Evolutionary conservation across 2,888 invertebrate genomes (phyloP), one percentile per base, ranked within the genome.

Genomic region (Oxyscelio sp.): DNA sequence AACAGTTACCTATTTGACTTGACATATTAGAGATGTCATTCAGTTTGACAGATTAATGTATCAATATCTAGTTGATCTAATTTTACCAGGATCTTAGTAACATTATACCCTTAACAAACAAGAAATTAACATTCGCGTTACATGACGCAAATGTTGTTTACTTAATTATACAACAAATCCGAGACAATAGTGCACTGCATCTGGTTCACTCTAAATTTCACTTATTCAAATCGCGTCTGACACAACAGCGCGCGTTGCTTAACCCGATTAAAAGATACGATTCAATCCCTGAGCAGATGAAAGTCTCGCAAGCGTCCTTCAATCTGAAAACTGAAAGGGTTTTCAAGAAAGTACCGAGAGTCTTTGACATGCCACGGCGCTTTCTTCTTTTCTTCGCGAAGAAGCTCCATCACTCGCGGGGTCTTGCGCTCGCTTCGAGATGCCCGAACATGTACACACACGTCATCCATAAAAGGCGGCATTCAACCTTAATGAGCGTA

Each of bases 401-500:
- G 34, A 22, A 65, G 65, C 43, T 43, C 54, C 50, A 66, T 73
- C 17, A 66, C 58, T 50, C 43, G 70, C 38, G 21, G n/a, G 22
- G 22, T 75, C 65, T 73, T 83, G 70, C 43, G 43, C 45, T 45
- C 56, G 56, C 38, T 21, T 73, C 56, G 22, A 59, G 73, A 38
- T 50, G 17, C 59, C 38, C 61, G 61, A 61, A 24, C 58, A 58
- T 50, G 15, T 40, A 34, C 31, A 77, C 71, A 77, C 59, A 65
- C 70, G 70, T 45, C 59, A 45, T 34, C 70, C 77, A 45, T 81
- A 81, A 74, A 81, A 74, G 65, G 31, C 81, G 45, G 48, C 68
- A 83, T 83, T 77, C 77, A 77, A 59, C 27, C 50, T 65, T 83
- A 77, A 83, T 77, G 71, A 83, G 82, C 82, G 58, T 48, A 21